Conservation (phyloP, 1,140 invertebrate genomes). For the Ooceraea biroi region DNA sequence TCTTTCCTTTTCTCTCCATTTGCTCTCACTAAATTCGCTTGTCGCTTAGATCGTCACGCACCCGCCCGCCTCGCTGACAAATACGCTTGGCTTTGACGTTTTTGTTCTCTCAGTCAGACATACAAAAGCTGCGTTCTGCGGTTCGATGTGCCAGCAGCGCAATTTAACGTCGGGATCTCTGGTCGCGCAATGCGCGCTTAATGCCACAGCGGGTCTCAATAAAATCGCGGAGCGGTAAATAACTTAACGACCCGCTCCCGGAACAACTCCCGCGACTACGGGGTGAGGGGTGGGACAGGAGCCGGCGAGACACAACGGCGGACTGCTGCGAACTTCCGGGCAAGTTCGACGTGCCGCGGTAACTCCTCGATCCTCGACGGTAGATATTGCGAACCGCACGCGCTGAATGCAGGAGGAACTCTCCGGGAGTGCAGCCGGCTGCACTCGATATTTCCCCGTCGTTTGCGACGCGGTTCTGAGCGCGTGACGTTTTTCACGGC, state of each 20-base stretch:
- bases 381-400: conserved; percentile 44
- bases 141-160: too few species aligned
- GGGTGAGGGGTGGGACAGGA: not conserved
- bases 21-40: too few species aligned
- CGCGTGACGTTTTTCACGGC: conserved; percentile 25
- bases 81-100: too few species aligned
- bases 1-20: too few species aligned
- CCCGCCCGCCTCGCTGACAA: too few species aligned
- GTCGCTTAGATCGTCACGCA: too few species aligned
- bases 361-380: not conserved
- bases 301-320: conserved; percentile 21
- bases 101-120: too few species aligned
- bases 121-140: too few species aligned
- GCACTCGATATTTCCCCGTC: conserved; percentile 40
- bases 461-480: conserved; percentile 22
- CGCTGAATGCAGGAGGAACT: not conserved
- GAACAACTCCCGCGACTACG: conserved; percentile 21
- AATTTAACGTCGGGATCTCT: too few species aligned
- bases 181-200: conserved; percentile 31
- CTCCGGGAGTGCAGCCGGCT: conserved; percentile 21
- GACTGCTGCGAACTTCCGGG: conserved; percentile 28
- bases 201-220: conserved; percentile 50
- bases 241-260: conserved; percentile 42
- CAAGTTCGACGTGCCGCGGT: conserved; percentile 46
- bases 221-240: conserved; percentile 58